Conservation (phyloP, 2,113 vertebrate genomes). For the Alethe diademata region DNA sequence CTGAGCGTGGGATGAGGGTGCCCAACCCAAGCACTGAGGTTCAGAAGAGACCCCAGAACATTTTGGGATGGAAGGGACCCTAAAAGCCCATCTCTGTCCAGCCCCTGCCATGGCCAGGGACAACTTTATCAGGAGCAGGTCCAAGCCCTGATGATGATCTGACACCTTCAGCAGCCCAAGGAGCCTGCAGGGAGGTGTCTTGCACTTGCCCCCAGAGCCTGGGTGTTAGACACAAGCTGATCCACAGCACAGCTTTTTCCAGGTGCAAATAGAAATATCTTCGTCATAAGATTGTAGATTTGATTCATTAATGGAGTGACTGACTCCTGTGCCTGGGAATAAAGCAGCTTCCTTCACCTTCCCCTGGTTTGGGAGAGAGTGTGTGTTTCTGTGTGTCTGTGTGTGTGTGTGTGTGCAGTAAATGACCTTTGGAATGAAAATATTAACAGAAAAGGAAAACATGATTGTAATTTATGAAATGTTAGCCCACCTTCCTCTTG, state of each 20-base stretch:
- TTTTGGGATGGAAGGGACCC: neutral
- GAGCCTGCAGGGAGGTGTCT: rapidly evolving
- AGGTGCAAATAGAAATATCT: neutral
- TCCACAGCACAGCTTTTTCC: neutral
- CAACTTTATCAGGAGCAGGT: neutral
- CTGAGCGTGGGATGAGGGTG: neutral
- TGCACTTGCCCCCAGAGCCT: neutral
- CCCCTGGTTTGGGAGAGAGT: neutral
- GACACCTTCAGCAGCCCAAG: neutral
- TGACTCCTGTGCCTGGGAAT: neutral
- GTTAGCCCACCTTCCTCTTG: constrained; percentile 41
- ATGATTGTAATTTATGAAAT: constrained; percentile 64
- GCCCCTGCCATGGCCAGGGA: neutral
- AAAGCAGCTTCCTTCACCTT: neutral
- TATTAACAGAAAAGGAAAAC: constrained; percentile 67
- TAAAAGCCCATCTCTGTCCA: neutral
- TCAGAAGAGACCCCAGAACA: neutral
- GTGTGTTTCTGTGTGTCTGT: neutral
- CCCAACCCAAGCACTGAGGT: neutral
- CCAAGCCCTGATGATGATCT: neutral
- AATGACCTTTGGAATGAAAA: constrained; percentile 72
- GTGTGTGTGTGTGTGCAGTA: neutral
- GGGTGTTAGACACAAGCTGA: neutral
- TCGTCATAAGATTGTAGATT: neutral
- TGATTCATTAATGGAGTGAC: neutral